Evolutionary conservation across 2,113 vertebrate genomes (phyloP).

Genomic region (Xiphophorus hellerii): DNA sequence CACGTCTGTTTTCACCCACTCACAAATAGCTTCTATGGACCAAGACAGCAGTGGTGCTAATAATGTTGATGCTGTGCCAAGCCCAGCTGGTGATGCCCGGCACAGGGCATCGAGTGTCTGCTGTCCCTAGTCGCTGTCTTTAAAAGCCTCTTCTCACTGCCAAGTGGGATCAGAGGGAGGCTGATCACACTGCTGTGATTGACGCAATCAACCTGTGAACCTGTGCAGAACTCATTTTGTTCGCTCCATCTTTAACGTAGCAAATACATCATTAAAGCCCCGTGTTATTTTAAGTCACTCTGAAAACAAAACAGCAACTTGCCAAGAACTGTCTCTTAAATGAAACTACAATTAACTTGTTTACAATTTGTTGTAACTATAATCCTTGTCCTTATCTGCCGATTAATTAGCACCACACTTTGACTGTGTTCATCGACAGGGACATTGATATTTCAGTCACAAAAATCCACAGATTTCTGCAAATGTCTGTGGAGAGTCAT

Average conservation of each 20-base stretch:
- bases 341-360: conserved; percentile 16
- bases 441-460: no score
- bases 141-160: conserved; percentile 71
- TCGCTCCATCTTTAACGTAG: conserved; percentile 4
- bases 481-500: not conserved
- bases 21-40: conserved; percentile 67
- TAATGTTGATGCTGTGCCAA: conserved; percentile 76
- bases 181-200: conserved; percentile 62
- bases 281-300: not conserved
- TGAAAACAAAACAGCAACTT: conserved; percentile 10
- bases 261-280: conserved; percentile 19
- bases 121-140: conserved; percentile 74
- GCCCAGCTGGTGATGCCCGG: conserved; percentile 77
- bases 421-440: not conserved
- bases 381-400: not conserved
- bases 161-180: conserved; percentile 66
- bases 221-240: conserved; percentile 31
- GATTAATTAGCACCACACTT: not conserved
- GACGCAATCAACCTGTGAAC: conserved; percentile 56
- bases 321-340: not conserved
- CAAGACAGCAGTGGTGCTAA: conserved; percentile 67
- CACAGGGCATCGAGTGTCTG: conserved; percentile 78
- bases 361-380: not conserved
- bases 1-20: conserved; percentile 43
- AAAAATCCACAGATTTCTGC: not conserved